These are phyloP conservation scores for Smutsia temminckii DNA, from an alignment of 2,797 vertebrate species.

Conservation along the genomic window DNA sequence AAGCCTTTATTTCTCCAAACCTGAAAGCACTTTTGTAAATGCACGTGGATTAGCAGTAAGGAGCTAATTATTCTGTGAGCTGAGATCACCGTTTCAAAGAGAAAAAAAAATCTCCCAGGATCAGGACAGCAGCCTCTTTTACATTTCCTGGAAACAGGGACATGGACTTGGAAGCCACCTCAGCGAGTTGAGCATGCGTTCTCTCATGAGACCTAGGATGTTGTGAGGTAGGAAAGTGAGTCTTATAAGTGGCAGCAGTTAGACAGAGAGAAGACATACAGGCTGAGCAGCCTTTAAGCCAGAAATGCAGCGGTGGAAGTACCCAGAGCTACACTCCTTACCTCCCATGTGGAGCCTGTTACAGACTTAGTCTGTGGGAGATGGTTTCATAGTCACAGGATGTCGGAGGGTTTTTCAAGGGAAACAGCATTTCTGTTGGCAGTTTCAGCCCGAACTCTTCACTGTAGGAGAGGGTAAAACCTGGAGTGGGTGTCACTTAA, in stretches of 20 bases:
- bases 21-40: constrained; percentile 50
- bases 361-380: background rate
- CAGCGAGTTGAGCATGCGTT: background rate
- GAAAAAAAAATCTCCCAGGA: background rate
- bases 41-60: constrained; percentile 39
- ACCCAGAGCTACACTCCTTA: background rate
- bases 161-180: background rate
- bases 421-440: background rate
- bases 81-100: constrained; percentile 47
- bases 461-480: background rate
- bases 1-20: constrained; percentile 40
- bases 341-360: background rate
- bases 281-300: background rate
- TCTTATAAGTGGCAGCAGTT: background rate
- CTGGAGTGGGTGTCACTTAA: background rate
- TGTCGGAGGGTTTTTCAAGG: background rate
- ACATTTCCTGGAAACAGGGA: background rate
- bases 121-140: background rate
- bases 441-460: background rate
- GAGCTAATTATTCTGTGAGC: constrained; percentile 53
- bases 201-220: background rate
- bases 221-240: background rate
- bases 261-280: background rate
- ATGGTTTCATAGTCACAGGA: background rate
- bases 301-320: background rate